Conservation (phyloP, 2,888 invertebrate species). For the Alsophila aescularia region DNA sequence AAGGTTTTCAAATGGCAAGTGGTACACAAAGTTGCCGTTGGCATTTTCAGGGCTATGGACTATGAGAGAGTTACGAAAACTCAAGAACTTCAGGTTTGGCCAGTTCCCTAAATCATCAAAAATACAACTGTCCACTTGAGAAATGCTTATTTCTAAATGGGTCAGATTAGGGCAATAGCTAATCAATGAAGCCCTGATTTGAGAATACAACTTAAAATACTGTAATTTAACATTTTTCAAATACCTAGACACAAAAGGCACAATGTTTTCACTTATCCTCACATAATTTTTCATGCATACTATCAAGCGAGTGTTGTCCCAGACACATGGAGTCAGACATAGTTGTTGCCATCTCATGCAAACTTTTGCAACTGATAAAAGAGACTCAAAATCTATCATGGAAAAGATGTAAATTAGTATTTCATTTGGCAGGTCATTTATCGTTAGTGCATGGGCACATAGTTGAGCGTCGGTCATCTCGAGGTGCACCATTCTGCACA, state of each 20-base stretch:
- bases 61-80: conserved; percentile 81
- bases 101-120: conserved; percentile 79
- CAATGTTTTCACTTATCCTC: conserved; percentile 78
- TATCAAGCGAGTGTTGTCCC: conserved; percentile 81
- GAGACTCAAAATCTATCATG: conserved; percentile 81
- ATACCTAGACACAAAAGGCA: conserved; percentile 81
- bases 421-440: conserved; percentile 82
- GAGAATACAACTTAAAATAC: conserved; percentile 82
- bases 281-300: conserved; percentile 83
- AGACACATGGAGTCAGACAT: conserved; percentile 77
- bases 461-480: conserved; percentile 71
- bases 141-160: conserved; percentile 83
- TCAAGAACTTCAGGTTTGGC: conserved; percentile 80
- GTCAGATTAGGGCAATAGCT: conserved; percentile 81
- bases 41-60: conserved; percentile 74
- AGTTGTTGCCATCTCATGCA: conserved; percentile 80
- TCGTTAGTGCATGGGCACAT: conserved; percentile 61
- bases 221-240: conserved; percentile 81
- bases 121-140: conserved; percentile 81
- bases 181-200: conserved; percentile 77
- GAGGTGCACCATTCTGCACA: conserved; percentile 75
- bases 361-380: conserved; percentile 76
- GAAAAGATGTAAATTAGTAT: conserved; percentile 82
- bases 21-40: conserved; percentile 79
- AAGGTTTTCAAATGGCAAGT: conserved; percentile 78